A percentile compares a stretch with the other conserved stretches of the same genome.
Conservation (phyloP, 2,888 invertebrate species). For the Argynnis bischoffii region DNA sequence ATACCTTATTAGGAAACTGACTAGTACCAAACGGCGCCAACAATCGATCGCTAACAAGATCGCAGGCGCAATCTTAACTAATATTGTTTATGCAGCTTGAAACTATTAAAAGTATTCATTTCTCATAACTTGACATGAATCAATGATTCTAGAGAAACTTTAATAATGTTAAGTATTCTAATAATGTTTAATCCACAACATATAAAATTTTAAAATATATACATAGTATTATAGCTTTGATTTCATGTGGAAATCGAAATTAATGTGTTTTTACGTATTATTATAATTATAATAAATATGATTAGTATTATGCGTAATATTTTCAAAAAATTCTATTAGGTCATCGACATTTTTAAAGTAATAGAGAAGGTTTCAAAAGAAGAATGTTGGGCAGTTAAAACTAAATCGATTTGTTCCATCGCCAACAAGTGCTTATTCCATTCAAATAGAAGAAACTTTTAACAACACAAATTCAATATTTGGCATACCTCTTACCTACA, state of each 20-base stretch:
- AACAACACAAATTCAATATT: conserved; percentile 5
- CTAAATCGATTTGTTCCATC: conserved; percentile 10
- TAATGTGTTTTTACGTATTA: neutral
- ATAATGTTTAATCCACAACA: too few relatives aligned
- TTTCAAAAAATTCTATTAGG: conserved; percentile 7
- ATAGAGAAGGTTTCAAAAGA: conserved; percentile 11
- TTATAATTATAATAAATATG: neutral
- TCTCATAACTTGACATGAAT: conserved; percentile 9
- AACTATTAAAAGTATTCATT: conserved; percentile 18
- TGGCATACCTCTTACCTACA: neutral
- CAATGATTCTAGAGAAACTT: neutral
- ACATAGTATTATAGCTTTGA: neutral
- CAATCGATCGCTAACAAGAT: conserved; percentile 55
- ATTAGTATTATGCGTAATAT: neutral
- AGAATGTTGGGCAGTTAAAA: neutral
- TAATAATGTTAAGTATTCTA: neutral
- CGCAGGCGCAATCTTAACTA: conserved; percentile 39
- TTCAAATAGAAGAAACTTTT: neutral
- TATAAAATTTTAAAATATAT: too few relatives aligned
- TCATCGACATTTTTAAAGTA: conserved; percentile 12
- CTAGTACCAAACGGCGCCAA: conserved; percentile 57
- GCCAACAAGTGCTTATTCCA: conserved; percentile 1
- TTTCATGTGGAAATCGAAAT: neutral
- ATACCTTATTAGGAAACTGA: conserved; percentile 49
- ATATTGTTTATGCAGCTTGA: neutral